Conservation (phyloP, 2,113 vertebrate genomes). For the Colistium nudipinnis region DNA sequence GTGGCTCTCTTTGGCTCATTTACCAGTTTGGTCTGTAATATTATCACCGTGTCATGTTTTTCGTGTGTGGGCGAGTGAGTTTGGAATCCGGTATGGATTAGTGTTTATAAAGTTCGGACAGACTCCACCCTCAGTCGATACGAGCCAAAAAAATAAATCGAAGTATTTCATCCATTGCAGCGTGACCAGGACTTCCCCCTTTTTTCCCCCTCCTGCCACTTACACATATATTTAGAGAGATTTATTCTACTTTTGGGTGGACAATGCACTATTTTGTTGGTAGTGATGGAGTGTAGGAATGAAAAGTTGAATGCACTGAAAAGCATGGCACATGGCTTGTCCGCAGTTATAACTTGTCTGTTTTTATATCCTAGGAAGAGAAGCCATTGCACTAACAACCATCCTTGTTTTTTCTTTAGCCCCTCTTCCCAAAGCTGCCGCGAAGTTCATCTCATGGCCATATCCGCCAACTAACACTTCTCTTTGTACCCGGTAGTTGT, state of each 20-base stretch:
- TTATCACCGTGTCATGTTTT: conserved; percentile 64
- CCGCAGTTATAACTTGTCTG: conserved; percentile 56
- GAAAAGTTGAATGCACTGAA: conserved; percentile 39
- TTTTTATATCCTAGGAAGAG: conserved; percentile 69
- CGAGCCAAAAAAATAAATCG: conserved; percentile 65
- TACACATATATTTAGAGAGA: conserved; percentile 51
- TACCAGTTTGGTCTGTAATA: conserved; percentile 56
- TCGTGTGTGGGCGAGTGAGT: conserved; percentile 58
- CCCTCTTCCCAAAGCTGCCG: conserved; percentile 50
- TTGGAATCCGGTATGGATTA: conserved; percentile 62
- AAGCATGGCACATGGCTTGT: conserved; percentile 44
- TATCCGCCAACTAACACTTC: conserved; percentile 69
- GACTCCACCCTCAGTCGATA: conserved; percentile 48
- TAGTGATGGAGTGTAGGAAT: conserved; percentile 43
- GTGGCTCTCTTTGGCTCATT: conserved; percentile 63
- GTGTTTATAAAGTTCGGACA: conserved; percentile 62
- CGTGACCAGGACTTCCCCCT: conserved; percentile 32
- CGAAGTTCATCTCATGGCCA: conserved; percentile 61
- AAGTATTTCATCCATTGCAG: conserved; percentile 61
- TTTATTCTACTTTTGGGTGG: conserved; percentile 51
- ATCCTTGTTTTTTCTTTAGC: conserved; percentile 18
- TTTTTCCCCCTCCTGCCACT: conserved; percentile 34
- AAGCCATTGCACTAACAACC: conserved; percentile 54
- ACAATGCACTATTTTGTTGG: conserved; percentile 44
- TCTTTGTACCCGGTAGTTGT: conserved; percentile 88